These are phyloP conservation scores for Scaptomyza flava DNA, from an alignment of 2,888 invertebrate species.

Conservation along the genomic window DNA sequence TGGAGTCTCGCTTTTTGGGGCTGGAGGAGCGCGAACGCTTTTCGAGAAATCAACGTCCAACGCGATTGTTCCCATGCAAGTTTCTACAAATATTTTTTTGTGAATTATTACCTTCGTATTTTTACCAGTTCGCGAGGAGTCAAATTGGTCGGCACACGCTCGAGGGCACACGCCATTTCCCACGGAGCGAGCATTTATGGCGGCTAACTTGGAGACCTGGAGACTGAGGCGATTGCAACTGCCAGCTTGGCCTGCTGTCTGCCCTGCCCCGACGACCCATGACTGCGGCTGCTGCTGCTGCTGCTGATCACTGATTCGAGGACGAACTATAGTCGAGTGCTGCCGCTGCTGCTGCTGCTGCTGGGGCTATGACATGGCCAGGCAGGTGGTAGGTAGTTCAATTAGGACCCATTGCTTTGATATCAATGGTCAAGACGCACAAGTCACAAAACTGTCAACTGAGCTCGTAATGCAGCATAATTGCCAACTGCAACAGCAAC, in stretches of 20 bases:
- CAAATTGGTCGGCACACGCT: slow-evolving; percentile 87
- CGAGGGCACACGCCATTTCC: slow-evolving; percentile 87
- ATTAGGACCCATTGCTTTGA: slow-evolving; percentile 56
- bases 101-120: slow-evolving; percentile 85
- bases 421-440: slow-evolving; percentile 56
- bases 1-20: slow-evolving; percentile 20
- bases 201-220: slow-evolving; percentile 27
- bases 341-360: slow-evolving; percentile 10
- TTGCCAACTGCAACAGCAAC: slow-evolving; percentile 67
- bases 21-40: slow-evolving; percentile 72
- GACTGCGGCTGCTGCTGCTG: slow-evolving; percentile 24
- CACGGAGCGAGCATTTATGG: slow-evolving; percentile 85
- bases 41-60: slow-evolving; percentile 81
- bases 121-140: slow-evolving; percentile 84
- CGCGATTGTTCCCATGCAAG: slow-evolving; percentile 84
- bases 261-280: slow-evolving; percentile 56
- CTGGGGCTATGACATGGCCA: slow-evolving; percentile 37
- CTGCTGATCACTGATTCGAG: slow-evolving; percentile 63
- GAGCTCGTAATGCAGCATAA: slow-evolving; percentile 74
- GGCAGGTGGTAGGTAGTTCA: slow-evolving; percentile 72
- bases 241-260: slow-evolving; percentile 32
- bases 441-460: slow-evolving; percentile 71
- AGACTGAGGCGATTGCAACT: slow-evolving; percentile 26
- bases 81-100: slow-evolving; percentile 83
- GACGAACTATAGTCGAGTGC: slow-evolving; percentile 32